Evolutionary conservation across 2,797 vertebrate genomes (phyloP).

Genomic region (Ctenopoma multispine): DNA sequence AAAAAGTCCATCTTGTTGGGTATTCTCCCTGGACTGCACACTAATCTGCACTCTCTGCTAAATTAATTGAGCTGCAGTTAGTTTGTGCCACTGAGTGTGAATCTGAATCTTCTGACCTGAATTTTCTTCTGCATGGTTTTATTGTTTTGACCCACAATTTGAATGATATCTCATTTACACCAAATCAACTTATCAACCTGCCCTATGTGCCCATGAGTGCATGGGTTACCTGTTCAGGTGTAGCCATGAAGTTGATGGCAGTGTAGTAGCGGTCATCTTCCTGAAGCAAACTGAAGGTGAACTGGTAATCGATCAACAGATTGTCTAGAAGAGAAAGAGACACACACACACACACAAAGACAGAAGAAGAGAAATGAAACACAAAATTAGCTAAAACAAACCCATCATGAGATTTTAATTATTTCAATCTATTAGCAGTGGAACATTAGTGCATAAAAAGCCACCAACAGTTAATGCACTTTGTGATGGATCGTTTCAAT

Average conservation of each 20-base stretch:
- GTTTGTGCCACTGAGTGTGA: no score
- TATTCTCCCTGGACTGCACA: no score
- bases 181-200: no score
- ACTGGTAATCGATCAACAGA: slow-evolving; percentile 98
- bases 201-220: background rate
- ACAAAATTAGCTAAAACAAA: background rate
- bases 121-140: no score
- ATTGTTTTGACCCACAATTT: no score
- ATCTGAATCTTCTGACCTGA: no score
- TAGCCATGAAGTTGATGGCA: slow-evolving; percentile 97
- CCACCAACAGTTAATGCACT: background rate
- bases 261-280: slow-evolving; percentile 96
- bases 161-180: no score
- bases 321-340: slow-evolving; percentile 85
- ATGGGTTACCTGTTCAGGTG: slow-evolving; percentile 91
- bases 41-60: no score
- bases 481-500: background rate
- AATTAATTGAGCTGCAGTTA: no score
- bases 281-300: slow-evolving; percentile 97
- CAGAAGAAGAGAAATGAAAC: background rate
- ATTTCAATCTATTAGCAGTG: background rate
- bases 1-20: no score
- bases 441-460: background rate
- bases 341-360: background rate
- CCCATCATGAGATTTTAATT: background rate